Percentiles rank a stretch among this genome's conserved stretches.
Evolutionary conservation across 2,113 vertebrate genomes (phyloP).

Genomic region (Deroptyus accipitrinus): DNA sequence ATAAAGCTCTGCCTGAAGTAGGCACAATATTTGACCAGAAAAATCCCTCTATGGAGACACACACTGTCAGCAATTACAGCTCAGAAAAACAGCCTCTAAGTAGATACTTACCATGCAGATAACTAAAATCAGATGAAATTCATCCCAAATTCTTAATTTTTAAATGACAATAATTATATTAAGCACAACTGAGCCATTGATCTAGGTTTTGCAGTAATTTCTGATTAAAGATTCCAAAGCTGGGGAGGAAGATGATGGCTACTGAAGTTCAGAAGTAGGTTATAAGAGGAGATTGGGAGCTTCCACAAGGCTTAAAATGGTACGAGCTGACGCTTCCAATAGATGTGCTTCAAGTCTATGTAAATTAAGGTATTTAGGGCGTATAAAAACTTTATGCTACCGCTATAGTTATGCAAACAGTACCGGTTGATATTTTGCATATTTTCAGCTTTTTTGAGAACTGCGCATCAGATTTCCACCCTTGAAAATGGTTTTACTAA

Average conservation of each 20-base stretch:
- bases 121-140: background rate
- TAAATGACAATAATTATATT: background rate
- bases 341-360: background rate
- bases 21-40: background rate
- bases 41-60: background rate
- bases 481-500: conserved; percentile 21
- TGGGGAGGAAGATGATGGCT: background rate
- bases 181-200: background rate
- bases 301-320: background rate
- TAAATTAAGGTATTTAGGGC: background rate
- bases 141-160: conserved; percentile 6
- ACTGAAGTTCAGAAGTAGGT: background rate
- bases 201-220: background rate
- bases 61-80: background rate
- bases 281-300: background rate
- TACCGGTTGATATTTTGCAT: background rate
- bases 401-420: background rate
- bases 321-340: background rate
- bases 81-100: background rate
- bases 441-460: background rate
- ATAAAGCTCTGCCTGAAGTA: background rate
- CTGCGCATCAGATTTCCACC: background rate
- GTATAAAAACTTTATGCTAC: background rate
- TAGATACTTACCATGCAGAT: background rate
- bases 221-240: background rate